phyloP scores from a whole-genome alignment of 1,140 invertebrate genomes.

The Drosophila bipectinata region DNA sequence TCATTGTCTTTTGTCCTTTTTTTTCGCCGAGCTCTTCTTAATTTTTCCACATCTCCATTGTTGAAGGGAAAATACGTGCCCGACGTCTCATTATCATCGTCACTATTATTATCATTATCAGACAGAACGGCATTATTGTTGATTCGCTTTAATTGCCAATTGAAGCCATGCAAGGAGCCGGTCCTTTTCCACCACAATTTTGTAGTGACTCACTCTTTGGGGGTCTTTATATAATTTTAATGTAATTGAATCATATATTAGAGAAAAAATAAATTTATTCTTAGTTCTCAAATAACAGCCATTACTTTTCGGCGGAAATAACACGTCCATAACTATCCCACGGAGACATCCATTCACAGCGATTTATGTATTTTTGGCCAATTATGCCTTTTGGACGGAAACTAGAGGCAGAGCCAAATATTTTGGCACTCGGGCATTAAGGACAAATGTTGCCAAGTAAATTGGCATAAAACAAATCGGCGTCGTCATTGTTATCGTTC shows the following conservation, averaged over 20 bases:
- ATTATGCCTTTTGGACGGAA: slow-evolving; percentile 54
- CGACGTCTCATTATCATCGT: slow-evolving; percentile 70
- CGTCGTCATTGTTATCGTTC: slow-evolving; percentile 55
- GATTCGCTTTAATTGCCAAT: slow-evolving; percentile 77
- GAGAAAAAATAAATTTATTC: neutral
- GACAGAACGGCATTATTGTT: slow-evolving; percentile 65
- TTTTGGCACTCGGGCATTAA: slow-evolving; percentile 71
- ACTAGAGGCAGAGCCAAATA: slow-evolving; percentile 63
- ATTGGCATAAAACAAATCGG: slow-evolving; percentile 77
- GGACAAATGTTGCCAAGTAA: slow-evolving; percentile 76
- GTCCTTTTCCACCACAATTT: slow-evolving; percentile 3
- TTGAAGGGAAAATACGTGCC: slow-evolving; percentile 60
- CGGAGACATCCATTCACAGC: slow-evolving; percentile 34
- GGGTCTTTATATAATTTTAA: too few species aligned
- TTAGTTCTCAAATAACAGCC: neutral
- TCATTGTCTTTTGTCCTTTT: slow-evolving; percentile 25
- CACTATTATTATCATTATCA: slow-evolving; percentile 59
- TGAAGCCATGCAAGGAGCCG: slow-evolving; percentile 55
- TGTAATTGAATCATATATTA: neutral
- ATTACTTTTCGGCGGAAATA: slow-evolving; percentile 10
- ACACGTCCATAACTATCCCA: slow-evolving; percentile 12
- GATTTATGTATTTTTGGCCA: slow-evolving; percentile 73
- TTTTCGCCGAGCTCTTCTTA: slow-evolving; percentile 5
- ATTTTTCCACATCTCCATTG: slow-evolving; percentile 14
- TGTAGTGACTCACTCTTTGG: too few species aligned